Evolutionary conservation across 1,140 invertebrate species (phyloP).

Genomic region (Nasonia vitripennis): DNA sequence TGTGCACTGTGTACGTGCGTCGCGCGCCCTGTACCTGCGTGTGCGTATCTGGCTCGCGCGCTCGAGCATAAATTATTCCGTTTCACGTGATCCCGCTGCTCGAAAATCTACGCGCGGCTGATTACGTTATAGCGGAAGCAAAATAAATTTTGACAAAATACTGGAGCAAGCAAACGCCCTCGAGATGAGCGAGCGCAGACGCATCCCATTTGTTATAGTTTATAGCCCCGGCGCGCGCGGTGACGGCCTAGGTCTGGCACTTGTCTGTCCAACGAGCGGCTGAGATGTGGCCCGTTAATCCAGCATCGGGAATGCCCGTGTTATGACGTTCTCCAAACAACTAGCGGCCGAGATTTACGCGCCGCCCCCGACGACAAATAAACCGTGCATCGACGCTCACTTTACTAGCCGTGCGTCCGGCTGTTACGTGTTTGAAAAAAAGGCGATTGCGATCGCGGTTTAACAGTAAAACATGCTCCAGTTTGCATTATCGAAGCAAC

Average conservation of each 20-base stretch:
- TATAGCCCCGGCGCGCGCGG: not conserved
- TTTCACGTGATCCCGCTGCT: slow-evolving; percentile 24
- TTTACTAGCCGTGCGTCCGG: too few relatives aligned
- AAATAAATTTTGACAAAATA: not conserved
- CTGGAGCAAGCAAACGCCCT: slow-evolving; percentile 50
- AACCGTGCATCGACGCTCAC: slow-evolving; percentile 50
- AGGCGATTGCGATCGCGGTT: too few relatives aligned
- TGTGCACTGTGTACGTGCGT: not conserved
- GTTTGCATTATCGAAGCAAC: not conserved
- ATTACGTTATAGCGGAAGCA: not conserved
- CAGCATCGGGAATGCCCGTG: slow-evolving; percentile 60
- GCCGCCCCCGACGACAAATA: slow-evolving; percentile 61
- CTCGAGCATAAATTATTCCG: slow-evolving; percentile 48
- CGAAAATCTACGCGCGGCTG: slow-evolving; percentile 1
- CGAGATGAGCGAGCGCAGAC: slow-evolving; percentile 38
- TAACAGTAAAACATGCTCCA: too few relatives aligned
- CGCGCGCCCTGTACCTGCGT: not conserved
- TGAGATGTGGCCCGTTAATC: slow-evolving; percentile 66
- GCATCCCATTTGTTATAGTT: slow-evolving; percentile 57
- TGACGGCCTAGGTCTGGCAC: slow-evolving; percentile 50
- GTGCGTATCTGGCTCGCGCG: slow-evolving; percentile 16
- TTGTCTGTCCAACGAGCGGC: slow-evolving; percentile 55
- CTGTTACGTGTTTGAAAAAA: too few relatives aligned
- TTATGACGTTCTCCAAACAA: slow-evolving; percentile 70
- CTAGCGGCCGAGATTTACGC: slow-evolving; percentile 32